Evolutionary conservation across 2,888 invertebrate species (phyloP).

Genomic region (Villa cingulata): DNA sequence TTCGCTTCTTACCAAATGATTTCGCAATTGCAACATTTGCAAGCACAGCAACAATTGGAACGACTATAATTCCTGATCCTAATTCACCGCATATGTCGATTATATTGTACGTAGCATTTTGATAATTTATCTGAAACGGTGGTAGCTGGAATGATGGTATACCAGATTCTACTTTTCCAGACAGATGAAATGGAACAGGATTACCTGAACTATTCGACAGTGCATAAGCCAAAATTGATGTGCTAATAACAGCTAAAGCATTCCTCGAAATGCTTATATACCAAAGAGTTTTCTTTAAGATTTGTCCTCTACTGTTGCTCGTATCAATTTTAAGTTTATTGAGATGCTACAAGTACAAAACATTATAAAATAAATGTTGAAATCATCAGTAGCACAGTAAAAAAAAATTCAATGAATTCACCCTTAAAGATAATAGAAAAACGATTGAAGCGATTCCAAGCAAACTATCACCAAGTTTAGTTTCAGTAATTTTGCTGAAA

Average conservation of each 20-base stretch:
- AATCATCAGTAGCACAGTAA: not conserved
- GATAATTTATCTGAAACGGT: constrained; percentile 45
- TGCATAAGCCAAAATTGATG: constrained; percentile 46
- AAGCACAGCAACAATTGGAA: constrained; percentile 74
- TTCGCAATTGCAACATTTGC: constrained; percentile 93
- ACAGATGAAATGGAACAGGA: constrained; percentile 48
- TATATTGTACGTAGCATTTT: constrained; percentile 45
- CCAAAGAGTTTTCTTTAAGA: constrained; percentile 49
- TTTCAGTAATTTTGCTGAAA: constrained; percentile 36
- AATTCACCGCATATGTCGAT: constrained; percentile 54
- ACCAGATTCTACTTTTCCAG: constrained; percentile 51
- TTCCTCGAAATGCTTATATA: constrained; percentile 64
- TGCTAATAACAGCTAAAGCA: constrained; percentile 56
- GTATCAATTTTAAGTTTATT: constrained; percentile 39
- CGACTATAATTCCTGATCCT: constrained; percentile 61
- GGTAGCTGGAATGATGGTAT: constrained; percentile 55
- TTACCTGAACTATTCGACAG: constrained; percentile 31
- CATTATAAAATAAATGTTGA: not conserved
- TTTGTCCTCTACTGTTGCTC: constrained; percentile 21
- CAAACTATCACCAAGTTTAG: constrained; percentile 46
- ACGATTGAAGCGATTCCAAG: constrained; percentile 53
- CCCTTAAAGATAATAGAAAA: constrained; percentile 52
- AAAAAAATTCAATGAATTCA: constrained; percentile 30
- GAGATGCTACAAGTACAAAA: constrained; percentile 39
- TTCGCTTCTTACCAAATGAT: constrained; percentile 61